Conservation (phyloP, 2,888 invertebrate genomes). For the Pandemis heparana region DNA sequence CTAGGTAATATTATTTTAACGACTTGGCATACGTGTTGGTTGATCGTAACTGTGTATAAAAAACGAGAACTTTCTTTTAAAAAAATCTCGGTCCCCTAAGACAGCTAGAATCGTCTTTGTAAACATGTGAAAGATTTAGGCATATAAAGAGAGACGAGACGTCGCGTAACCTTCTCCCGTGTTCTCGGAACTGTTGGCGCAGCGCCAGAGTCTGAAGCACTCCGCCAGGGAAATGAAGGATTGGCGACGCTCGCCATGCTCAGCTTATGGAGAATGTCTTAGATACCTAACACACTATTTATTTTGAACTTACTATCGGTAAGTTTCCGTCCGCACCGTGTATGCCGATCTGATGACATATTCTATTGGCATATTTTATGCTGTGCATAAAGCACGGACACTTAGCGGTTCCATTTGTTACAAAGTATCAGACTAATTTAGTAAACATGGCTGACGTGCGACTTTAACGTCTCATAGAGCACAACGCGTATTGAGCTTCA, state of each 20-base stretch:
- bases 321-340: conserved; percentile 46
- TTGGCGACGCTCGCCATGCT: conserved; percentile 75
- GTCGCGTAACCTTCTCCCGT: conserved; percentile 81
- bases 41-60: conserved; percentile 13
- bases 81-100: conserved; percentile 3
- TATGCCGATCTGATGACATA: conserved; percentile 36
- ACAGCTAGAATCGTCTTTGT: conserved; percentile 43
- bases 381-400: conserved; percentile 10
- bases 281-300: conserved; percentile 60
- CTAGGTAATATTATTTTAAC: conserved; percentile 22
- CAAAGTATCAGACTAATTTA: conserved; percentile 49
- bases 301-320: conserved; percentile 65
- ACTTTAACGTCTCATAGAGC: conserved; percentile 70
- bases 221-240: conserved; percentile 79
- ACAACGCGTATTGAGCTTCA: conserved; percentile 71
- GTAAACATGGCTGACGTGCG: conserved; percentile 58
- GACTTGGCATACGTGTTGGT: conserved; percentile 7
- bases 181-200: conserved; percentile 82
- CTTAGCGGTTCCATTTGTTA: conserved; percentile 26
- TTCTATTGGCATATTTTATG: conserved; percentile 22
- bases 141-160: conserved; percentile 83
- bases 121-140: conserved; percentile 81
- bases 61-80: conserved; percentile 9
- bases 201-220: conserved; percentile 63
- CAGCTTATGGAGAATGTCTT: conserved; percentile 77